Base-by-base conservation (phyloP, 1,140 invertebrate species). In the Drosophila triauraria region DNA sequence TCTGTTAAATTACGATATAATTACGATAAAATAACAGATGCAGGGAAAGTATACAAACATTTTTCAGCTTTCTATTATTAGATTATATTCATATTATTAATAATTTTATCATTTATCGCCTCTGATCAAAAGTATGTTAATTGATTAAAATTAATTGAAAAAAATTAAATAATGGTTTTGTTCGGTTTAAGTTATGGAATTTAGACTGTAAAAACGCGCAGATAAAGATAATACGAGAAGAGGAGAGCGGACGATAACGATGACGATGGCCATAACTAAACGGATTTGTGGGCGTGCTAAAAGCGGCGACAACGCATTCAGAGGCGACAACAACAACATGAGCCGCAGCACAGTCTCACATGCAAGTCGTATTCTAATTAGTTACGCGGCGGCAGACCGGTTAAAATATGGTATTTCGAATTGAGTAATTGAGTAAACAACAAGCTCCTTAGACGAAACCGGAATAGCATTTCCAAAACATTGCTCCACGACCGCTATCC, bases 271-370 rank as follows among this genome's bases (percentile, higher is more conserved):
- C 70, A 72, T 72, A 72, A 43, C 68, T 59, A 58, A 65, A 30
- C 74, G 35, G 47, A 76, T 76, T 76, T 67, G 60, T 76, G 71
- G 74, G 71, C 62, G 71, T 76, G 69, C 48, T 30, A 38, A 72
- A 60, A 20, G 32, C n/a, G 44, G 50, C 38, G 46, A 38, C 51
- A 54, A 40, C 67, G 13, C 54, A 25, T 2, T 35, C 15, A 43
- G 35, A 46, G 23, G 3, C 13, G 63, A 47, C 15, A 10, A 44
- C 42, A 50, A 63, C 38, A 30, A 30, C 35, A 40, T 71, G 46
- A 57, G 17, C 20, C 9, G 23, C 27, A 5, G 12, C 30, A 38
- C 48, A 40, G 23, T 50, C 32, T n/a, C 50, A 42, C 44, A 58
- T 70, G 51, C 38, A 71, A 48, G 32, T 50, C 38, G 35, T 35